Conservation (phyloP, 64 coral and sea anemone species). For the Pocillopora damicornis region DNA sequence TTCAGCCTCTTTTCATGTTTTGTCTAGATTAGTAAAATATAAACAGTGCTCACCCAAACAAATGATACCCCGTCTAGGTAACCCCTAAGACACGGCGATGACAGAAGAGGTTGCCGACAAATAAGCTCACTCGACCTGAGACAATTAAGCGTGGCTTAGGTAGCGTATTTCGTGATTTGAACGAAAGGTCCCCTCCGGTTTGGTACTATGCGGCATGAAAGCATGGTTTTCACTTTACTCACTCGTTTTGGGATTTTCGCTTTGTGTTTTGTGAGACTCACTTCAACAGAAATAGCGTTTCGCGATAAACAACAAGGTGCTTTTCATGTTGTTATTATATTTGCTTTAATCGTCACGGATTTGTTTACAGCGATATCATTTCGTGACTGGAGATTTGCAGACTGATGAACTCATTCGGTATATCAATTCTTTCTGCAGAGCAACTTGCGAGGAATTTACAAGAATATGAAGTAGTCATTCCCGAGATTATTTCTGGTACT, state of each 20-base stretch:
- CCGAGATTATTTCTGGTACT: background rate
- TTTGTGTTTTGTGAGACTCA: background rate
- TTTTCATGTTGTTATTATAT: no score
- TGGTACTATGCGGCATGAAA: background rate
- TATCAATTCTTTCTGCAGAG: slow-evolving; percentile 1
- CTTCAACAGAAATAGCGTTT: background rate
- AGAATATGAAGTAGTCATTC: slow-evolving; percentile 16
- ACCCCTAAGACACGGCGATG: slow-evolving; percentile 1
- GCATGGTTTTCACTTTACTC: background rate
- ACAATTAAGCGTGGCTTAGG: background rate
- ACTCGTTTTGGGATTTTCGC: background rate
- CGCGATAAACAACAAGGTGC: slow-evolving; percentile 9
- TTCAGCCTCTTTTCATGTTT: no score
- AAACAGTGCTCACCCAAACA: slow-evolving; percentile 2
- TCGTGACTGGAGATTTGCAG: background rate
- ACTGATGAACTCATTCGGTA: background rate
- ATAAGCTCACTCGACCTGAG: background rate
- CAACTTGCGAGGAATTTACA: background rate
- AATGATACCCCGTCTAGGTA: background rate
- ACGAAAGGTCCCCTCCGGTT: no score
- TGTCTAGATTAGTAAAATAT: background rate
- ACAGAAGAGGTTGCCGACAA: slow-evolving; percentile 9
- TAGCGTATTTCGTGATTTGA: background rate
- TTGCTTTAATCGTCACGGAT: background rate
- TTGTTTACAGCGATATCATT: background rate